Conservation (phyloP, 2,888 invertebrate species). For the Apocheima hispidaria region DNA sequence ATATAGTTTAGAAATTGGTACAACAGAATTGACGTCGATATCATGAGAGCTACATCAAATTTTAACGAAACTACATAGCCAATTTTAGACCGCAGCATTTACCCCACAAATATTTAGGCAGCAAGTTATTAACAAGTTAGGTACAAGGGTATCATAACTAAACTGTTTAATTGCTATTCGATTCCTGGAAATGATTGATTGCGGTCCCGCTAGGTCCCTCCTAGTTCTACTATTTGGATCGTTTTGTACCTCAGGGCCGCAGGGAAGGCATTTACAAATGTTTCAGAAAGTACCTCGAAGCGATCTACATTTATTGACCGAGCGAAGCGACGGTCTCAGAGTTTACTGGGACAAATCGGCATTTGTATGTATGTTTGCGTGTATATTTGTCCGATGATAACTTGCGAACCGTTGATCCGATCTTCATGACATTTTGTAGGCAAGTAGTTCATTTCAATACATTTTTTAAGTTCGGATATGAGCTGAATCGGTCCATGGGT, state of each 20-base stretch:
- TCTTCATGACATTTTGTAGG: too few species aligned
- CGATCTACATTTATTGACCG: not conserved
- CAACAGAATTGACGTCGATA: too few species aligned
- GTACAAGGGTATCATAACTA: constrained; percentile 17
- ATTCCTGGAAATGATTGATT: constrained; percentile 41
- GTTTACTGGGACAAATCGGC: too few species aligned
- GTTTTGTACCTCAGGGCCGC: constrained; percentile 12
- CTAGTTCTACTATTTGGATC: constrained; percentile 2
- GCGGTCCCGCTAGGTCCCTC: constrained; percentile 13
- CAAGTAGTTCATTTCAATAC: too few species aligned
- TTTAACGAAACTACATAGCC: not conserved
- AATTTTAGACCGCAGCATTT: constrained; percentile 9
- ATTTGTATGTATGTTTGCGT: too few species aligned
- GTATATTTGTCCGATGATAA: too few species aligned
- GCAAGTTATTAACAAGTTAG: constrained; percentile 31
- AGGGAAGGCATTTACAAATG: constrained; percentile 23
- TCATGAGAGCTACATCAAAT: not conserved
- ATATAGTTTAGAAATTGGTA: too few species aligned
- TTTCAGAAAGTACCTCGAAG: constrained; percentile 10
- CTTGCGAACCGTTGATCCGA: too few species aligned
- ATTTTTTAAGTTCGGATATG: too few species aligned
- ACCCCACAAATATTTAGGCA: constrained; percentile 7
- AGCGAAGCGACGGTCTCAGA: too few species aligned
- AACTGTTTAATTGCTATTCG: constrained; percentile 42
- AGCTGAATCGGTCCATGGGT: too few species aligned